Evolutionary conservation across 2,888 invertebrate species (phyloP), one percentile per base, ranked within the genome.

Genomic region (Capitulum mitella): DNA sequence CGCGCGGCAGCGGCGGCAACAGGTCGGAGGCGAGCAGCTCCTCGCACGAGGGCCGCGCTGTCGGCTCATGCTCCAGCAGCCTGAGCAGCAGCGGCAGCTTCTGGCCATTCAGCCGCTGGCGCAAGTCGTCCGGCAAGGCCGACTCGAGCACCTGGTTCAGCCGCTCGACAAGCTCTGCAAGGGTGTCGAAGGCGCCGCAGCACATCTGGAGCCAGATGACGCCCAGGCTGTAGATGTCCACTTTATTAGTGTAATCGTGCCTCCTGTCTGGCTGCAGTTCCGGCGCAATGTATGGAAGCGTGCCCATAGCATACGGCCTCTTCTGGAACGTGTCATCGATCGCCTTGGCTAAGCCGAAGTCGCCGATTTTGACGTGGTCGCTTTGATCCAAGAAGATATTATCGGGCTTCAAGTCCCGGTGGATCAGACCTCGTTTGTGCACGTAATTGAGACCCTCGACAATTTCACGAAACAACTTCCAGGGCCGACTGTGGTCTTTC

Each of bases 121-220:
- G 85, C 84, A 93, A 92, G 81, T 90, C 89, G 29, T 92, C 90
- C 76, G 90, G 89, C n/a, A n/a, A n/a, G n/a, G n/a, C n/a, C n/a
- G n/a, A n/a, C 22, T 87, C 88, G 78, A 98, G 88, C 54, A 98
- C 84, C 79, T 90, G 90, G 0, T 89, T 88, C 51, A 99, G 87
- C 6, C 95, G 90, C 83, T 91, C 89, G 32, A 92, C 91, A 80
- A 98, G 88, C 86, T 98, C 98, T 94, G 97, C 97, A 58, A 91
- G 92, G 0, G 97, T 98, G 0, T 87, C 87, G 75, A 96, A 88
- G 0, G 95, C 92, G 29, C 90, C 91, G 84, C 94, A 93, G 83
- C 93, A 94, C 97, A 99, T 98, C 88, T 96, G 96, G 84, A 96
- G 97, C 82, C 97, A 90, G 82, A 98, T 97, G 61, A 98, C 92